These are phyloP conservation scores for Elgaria multicarinata DNA, from an alignment of 2,113 vertebrate genomes.

Conservation along the genomic window DNA sequence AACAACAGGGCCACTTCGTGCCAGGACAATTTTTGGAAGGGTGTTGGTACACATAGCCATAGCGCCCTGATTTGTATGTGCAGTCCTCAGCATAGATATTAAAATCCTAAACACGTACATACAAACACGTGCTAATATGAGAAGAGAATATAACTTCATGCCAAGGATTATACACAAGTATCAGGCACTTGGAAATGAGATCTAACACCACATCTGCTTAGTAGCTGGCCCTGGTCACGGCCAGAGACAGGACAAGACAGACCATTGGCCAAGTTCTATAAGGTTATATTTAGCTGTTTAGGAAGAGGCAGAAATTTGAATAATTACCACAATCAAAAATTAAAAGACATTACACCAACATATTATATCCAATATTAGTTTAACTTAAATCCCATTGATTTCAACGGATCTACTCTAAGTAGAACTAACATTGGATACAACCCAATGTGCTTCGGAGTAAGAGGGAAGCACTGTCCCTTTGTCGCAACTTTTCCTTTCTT, in stretches of 20 bases:
- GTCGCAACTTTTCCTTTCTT: not conserved
- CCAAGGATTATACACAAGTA: not conserved
- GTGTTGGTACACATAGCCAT: too few relatives aligned
- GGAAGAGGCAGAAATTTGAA: not conserved
- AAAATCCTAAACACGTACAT: not conserved
- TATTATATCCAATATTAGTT: too few relatives aligned
- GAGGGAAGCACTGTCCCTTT: accelerated
- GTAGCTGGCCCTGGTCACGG: not conserved
- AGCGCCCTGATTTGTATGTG: not conserved
- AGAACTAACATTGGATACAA: too few relatives aligned
- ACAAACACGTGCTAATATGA: not conserved
- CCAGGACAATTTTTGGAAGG: not conserved
- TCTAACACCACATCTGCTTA: not conserved
- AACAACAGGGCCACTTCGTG: not conserved
- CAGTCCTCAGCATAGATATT: not conserved
- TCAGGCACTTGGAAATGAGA: not conserved
- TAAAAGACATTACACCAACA: not conserved
- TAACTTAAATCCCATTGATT: too few relatives aligned
- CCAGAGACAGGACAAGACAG: not conserved
- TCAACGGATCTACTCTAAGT: too few relatives aligned
- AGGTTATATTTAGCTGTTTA: not conserved
- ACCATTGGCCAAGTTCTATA: not conserved
- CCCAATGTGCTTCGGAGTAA: not conserved
- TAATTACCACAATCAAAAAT: not conserved
- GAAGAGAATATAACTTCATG: not conserved